phyloP scores from a whole-genome alignment of 2,888 invertebrate species.

The Conchocele bisecta region DNA sequence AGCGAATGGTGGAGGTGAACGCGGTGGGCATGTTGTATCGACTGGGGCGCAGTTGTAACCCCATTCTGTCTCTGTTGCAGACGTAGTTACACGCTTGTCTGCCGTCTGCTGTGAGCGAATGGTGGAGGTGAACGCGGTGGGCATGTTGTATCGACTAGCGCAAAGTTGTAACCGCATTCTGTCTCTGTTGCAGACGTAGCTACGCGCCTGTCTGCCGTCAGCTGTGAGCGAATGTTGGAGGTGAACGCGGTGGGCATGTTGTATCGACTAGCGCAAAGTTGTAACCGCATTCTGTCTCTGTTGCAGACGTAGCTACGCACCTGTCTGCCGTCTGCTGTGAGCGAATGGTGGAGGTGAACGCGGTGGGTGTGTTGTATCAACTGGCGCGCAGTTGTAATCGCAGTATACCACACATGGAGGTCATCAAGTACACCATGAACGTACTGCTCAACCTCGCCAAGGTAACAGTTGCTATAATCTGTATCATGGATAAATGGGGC shows the following conservation, averaged over 20 bases:
- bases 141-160: too few species aligned
- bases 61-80: too few species aligned
- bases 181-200: conserved; percentile 80
- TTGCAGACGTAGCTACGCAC: conserved; percentile 81
- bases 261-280: conserved; percentile 77
- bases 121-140: too few species aligned
- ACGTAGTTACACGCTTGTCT: too few species aligned
- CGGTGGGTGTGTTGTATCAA: conserved; percentile 77
- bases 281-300: conserved; percentile 80
- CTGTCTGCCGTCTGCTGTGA: conserved; percentile 82
- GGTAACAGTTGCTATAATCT: conserved; percentile 63
- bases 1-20: too few species aligned
- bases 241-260: conserved; percentile 79
- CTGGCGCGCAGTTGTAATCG: conserved; percentile 82
- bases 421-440: conserved; percentile 80
- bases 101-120: too few species aligned
- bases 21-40: too few species aligned
- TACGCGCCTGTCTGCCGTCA: conserved; percentile 80
- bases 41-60: too few species aligned
- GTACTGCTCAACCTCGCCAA: conserved; percentile 82
- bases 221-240: conserved; percentile 81
- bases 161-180: too few species aligned
- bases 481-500: too few species aligned
- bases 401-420: conserved; percentile 83
- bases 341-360: conserved; percentile 78